phyloP scores from a whole-genome alignment of 2,113 vertebrate genomes.

The Ictalurus punctatus region DNA sequence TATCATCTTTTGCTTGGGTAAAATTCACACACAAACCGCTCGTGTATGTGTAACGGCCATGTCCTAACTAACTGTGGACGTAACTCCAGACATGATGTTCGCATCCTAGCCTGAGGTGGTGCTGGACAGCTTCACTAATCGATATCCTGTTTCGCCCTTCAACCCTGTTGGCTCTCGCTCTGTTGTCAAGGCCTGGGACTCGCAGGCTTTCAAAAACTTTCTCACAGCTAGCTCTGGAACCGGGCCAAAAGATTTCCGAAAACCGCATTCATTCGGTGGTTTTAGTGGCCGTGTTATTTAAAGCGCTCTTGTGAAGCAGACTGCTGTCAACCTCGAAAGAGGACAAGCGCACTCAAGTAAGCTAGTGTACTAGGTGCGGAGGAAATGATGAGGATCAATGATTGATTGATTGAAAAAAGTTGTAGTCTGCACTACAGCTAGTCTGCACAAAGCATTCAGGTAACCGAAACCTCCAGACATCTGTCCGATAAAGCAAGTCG shows the following conservation, averaged over 20 bases:
- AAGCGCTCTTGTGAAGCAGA: background rate
- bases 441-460: background rate
- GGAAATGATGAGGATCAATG: background rate
- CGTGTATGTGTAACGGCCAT: background rate
- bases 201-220: background rate
- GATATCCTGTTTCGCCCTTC: background rate
- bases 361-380: background rate
- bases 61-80: background rate
- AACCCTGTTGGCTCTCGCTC: background rate
- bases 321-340: constrained; percentile 14
- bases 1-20: background rate
- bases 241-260: background rate
- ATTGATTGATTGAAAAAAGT: background rate
- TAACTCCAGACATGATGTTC: background rate
- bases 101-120: constrained; percentile 5
- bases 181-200: constrained; percentile 5
- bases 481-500: background rate
- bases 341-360: constrained; percentile 11
- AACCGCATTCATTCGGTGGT: background rate
- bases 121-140: constrained; percentile 9
- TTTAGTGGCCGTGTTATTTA: background rate
- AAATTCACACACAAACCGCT: background rate
- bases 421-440: background rate
- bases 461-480: background rate
- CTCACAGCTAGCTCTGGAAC: constrained; percentile 19